Conservation (phyloP, 2,113 vertebrate genomes). For the Bungarus multicinctus region DNA sequence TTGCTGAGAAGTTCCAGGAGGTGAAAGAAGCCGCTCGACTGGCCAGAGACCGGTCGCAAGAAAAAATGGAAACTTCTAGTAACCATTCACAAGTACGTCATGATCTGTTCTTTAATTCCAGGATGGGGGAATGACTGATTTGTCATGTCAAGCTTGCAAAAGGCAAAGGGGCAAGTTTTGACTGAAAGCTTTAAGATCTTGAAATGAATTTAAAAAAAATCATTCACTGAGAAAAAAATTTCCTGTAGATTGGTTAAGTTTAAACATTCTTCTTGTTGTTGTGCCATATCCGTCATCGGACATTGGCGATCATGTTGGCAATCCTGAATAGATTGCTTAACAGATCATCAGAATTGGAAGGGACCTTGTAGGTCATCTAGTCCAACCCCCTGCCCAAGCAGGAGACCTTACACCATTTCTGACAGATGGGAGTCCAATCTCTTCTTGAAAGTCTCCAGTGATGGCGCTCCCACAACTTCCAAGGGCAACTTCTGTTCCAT, state of each 20-base stretch:
- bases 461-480: too few species aligned
- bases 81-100: conserved; percentile 88
- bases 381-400: too few species aligned
- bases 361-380: too few species aligned
- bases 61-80: conserved; percentile 88
- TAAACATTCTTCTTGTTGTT: too few species aligned
- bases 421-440: too few species aligned
- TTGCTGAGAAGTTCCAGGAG: conserved; percentile 98
- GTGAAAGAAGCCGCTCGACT: conserved; percentile 92
- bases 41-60: conserved; percentile 92
- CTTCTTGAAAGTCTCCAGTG: too few species aligned
- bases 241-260: background rate
- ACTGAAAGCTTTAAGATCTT: background rate
- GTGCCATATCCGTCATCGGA: too few species aligned
- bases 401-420: too few species aligned
- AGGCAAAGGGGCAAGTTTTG: conserved; percentile 26
- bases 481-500: too few species aligned
- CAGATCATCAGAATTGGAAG: too few species aligned
- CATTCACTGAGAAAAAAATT: background rate
- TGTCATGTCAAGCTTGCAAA: conserved; percentile 28
- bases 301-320: too few species aligned
- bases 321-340: too few species aligned
- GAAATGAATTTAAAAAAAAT: background rate
- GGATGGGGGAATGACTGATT: conserved; percentile 14
- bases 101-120: conserved; percentile 16